Percentiles rank a stretch among this genome's conserved stretches.
These are phyloP conservation scores for Taeniopygia guttata DNA, from an alignment of 2,797 vertebrate species.

Conservation along the genomic window DNA sequence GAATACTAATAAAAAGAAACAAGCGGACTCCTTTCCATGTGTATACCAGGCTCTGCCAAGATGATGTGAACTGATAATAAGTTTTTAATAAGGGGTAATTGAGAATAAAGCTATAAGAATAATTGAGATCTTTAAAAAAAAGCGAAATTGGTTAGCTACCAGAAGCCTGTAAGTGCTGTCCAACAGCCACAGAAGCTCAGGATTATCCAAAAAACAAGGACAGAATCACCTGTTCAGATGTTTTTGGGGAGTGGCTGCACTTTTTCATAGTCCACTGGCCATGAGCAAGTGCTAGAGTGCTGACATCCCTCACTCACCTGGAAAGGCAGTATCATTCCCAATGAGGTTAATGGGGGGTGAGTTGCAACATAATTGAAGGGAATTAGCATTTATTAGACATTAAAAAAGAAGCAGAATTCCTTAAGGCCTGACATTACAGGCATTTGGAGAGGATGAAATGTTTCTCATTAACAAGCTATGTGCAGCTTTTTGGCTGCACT, in stretches of 20 bases:
- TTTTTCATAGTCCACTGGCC: not conserved
- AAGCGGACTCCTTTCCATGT: not conserved
- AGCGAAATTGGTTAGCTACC: not conserved
- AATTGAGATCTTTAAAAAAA: not conserved
- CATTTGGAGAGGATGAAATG: not conserved
- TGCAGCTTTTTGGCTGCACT: not conserved
- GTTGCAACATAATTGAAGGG: not conserved
- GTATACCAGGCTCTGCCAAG: not conserved
- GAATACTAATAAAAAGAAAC: not conserved
- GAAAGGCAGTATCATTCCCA: not conserved
- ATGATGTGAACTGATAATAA: not conserved
- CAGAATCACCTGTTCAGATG: not conserved
- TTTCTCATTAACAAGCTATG: not conserved
- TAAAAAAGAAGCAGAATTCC: not conserved
- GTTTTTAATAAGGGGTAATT: slow-evolving; percentile 19
- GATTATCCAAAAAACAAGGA: not conserved
- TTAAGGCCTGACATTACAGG: not conserved
- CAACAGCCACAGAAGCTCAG: not conserved
- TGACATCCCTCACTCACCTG: not conserved
- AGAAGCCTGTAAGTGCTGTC: not conserved
- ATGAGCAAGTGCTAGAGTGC: not conserved
- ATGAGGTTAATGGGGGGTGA: not conserved
- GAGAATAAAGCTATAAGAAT: not conserved
- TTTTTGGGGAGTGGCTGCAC: not conserved
- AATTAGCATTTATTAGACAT: slow-evolving; percentile 12